Conservation (phyloP, 2,797 vertebrate genomes). For the Zenarchopterus dispar region DNA sequence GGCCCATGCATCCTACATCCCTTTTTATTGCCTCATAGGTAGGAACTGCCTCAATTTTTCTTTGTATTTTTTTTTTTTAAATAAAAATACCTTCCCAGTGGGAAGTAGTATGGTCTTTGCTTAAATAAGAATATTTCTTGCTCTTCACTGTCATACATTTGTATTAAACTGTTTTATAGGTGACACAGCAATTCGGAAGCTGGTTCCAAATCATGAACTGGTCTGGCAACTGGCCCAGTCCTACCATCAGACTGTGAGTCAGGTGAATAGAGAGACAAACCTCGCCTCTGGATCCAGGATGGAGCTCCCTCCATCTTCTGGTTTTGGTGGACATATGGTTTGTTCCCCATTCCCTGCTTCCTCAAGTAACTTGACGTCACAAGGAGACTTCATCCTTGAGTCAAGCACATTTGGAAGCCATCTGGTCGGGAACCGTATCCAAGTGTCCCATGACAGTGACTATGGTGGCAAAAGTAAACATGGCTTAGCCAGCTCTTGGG, state of each 20-base stretch:
- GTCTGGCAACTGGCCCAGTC: conserved; percentile 90
- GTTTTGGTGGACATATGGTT: conserved; percentile 50
- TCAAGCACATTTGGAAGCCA: conserved; percentile 96
- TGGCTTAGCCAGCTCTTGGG: conserved; percentile 77
- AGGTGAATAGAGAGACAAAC: conserved; percentile 61
- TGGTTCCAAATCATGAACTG: conserved; percentile 90
- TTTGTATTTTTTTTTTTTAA: too few relatives aligned
- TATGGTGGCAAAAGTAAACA: conserved; percentile 73
- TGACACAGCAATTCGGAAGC: conserved; percentile 85
- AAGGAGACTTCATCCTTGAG: conserved; percentile 75
- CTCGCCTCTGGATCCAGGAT: conserved; percentile 43
- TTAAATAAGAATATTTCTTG: background rate
- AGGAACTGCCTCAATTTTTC: conserved; percentile 21
- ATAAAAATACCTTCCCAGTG: background rate
- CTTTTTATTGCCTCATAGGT: conserved; percentile 97
- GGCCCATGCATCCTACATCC: conserved; percentile 94
- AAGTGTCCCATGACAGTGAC: conserved; percentile 86
- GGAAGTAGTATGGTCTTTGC: background rate
- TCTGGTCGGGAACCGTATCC: conserved; percentile 96
- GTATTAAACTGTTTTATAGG: conserved; percentile 75
- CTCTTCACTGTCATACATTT: background rate
- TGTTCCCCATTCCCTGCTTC: conserved; percentile 74
- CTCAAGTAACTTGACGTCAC: conserved; percentile 56
- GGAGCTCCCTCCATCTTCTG: conserved; percentile 66
- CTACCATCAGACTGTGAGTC: conserved; percentile 87